Base-by-base conservation (phyloP, 2,888 invertebrate species). In the Cheilosia scutellata region DNA sequence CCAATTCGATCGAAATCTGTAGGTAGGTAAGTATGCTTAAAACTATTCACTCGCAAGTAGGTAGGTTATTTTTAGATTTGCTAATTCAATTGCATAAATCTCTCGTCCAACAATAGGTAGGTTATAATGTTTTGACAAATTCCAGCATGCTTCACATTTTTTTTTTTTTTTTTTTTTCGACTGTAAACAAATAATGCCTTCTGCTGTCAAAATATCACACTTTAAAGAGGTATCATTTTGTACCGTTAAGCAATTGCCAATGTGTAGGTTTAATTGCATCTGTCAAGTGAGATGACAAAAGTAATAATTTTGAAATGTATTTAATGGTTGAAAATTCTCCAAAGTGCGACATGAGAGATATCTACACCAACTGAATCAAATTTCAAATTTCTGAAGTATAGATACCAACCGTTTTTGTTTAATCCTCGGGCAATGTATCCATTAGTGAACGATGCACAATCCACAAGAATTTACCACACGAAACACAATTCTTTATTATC, bases 371-470 rank as follows among this genome's bases (percentile, higher is more conserved):
- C 75, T 68, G 71, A 49, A 63, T 63, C 31, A 47, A 44, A 40
- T 60, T 62, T 63, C 31, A 47, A 44, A 40, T 60, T 62, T 62
- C 4, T 13, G 11, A 47, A 16, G 5, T 27, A 4, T 16, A 5
- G n/a, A 20, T 76, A 83, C 82, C 60, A 72, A 82, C 82, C 82
- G 76, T 49, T 47, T 42, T 7, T 60, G 42, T 29, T 68, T 80
- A 83, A 83, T 83, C 83, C 83, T 68, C 47, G 42, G 49, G n/a
- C 62, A 78, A 72, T 57, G 72, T 72, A 63, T 74, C 77, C 77
- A 77, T 62, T 16, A 74, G 27, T 55, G 20, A 53, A 31, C 20
- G 25, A 60, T 25, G 27, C 47, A 51, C 40, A 37, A 37, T 37
- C 37, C 37, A 1, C 37, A 37, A 58, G 58, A 60, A 70, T 82